Evolutionary conservation across 2,113 vertebrate species (phyloP), one percentile per base, ranked within the genome.

Genomic region (Bubo scandiacus): DNA sequence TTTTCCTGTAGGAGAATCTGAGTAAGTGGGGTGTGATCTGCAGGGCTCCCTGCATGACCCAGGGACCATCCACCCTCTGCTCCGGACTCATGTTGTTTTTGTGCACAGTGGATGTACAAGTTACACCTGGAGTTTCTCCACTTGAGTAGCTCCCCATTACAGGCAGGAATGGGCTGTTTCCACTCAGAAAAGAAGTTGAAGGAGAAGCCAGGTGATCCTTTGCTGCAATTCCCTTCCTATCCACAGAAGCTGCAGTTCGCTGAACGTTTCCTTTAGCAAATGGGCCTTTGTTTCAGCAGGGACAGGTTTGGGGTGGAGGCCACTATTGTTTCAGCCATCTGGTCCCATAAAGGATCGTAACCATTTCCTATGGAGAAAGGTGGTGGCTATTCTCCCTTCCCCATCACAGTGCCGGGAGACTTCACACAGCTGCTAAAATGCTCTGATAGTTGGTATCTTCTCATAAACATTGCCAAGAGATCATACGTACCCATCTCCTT

Each of bases 251-350:
- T 75, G 51, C 55, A 57, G 67, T 84, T 84, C 29, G 49, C 58
- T 34, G 63, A 95, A 71, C 0, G 3, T 19, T 96, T 97, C 92
- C 93, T 96, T 73, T 71, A 78, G 85, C 93, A 92, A 86, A 95
- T 59, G 55, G 74, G 66, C 62, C 79, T 93, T 92, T 95, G 93
- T 94, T 88, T 62, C 70, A 73, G 74, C 92, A 58, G 74, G 57
- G 74, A 88, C 81, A 70, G 1, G 4, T 51, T 1, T 70, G 71
- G 90, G 90, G 91, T 87, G 93, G 96, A 95, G 81, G 71, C 71
- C 55, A 11, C 94, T 95, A 94, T 90, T 94, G 87, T 96, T 94
- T 49, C 45, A 94, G 90, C 85, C 90, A 88, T 15, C 87, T 92
- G 90, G 49, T 93, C 59, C 74, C 81, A 49, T 6, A 62, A 38